Conservation (phyloP, 1,140 invertebrate genomes). For the Matsumurasca onukii region DNA sequence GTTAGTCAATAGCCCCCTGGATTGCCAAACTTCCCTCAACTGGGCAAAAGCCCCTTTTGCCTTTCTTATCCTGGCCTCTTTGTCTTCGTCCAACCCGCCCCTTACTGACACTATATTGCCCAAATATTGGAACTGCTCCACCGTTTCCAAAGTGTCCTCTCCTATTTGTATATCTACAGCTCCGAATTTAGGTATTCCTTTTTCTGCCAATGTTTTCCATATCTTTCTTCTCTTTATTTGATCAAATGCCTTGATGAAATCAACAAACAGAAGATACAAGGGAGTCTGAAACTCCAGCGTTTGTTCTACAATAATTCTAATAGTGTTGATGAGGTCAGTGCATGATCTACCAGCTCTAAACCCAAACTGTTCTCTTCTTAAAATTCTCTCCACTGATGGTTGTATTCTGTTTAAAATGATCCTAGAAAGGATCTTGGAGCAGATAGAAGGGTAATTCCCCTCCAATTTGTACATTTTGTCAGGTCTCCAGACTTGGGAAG, state of each 20-base stretch:
- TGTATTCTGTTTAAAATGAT: not conserved
- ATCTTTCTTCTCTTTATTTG: not conserved
- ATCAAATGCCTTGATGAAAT: not conserved
- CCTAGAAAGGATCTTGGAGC: not conserved
- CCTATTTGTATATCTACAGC: too few species aligned
- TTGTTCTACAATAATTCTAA: not conserved
- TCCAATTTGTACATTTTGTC: not conserved
- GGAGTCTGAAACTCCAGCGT: not conserved
- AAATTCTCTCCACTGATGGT: not conserved
- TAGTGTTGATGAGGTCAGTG: not conserved
- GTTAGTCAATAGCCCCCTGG: too few species aligned
- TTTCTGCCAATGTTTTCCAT: not conserved
- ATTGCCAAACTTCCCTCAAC: too few species aligned
- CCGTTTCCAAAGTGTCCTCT: too few species aligned
- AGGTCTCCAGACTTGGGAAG: not conserved
- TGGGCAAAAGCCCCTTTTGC: too few species aligned
- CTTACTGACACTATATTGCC: too few species aligned
- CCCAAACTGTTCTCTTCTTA: not conserved
- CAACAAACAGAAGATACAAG: not conserved
- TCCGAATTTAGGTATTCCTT: too few species aligned
- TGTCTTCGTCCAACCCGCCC: too few species aligned
- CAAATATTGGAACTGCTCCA: too few species aligned
- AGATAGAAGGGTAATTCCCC: not conserved
- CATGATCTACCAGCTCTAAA: not conserved
- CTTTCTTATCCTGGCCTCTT: too few species aligned